phyloP scores from a whole-genome alignment of 2,797 vertebrate species.

The Sebastes hubbsi region DNA sequence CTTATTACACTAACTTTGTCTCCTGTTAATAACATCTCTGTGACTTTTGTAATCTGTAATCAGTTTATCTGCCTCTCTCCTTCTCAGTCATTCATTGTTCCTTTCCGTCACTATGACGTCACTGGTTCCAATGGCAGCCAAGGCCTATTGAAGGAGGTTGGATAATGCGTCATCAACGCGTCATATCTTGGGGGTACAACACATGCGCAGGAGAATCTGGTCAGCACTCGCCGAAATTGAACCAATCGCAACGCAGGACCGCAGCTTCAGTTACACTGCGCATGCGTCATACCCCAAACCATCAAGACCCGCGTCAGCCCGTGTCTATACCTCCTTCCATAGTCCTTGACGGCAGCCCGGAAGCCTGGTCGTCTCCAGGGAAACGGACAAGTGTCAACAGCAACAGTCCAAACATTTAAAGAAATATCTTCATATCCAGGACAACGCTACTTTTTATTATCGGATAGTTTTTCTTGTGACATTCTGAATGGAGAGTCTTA shows the following conservation, averaged over 20 bases:
- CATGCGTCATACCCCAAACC: too few species aligned
- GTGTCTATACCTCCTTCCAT: too few species aligned
- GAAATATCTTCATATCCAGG: background rate
- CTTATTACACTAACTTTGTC: background rate
- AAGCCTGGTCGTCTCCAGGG: conserved; percentile 44
- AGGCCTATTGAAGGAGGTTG: too few species aligned
- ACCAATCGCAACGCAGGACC: too few species aligned
- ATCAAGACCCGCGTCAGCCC: fast-evolving
- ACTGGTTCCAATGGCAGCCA: conserved; percentile 33
- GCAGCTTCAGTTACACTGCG: too few species aligned
- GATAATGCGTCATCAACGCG: too few species aligned
- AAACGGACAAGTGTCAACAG: conserved; percentile 50
- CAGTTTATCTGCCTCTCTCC: background rate
- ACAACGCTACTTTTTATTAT: background rate
- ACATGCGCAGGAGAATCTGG: too few species aligned
- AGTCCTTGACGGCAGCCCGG: too few species aligned
- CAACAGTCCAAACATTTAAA: background rate
- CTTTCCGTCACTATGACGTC: conserved; percentile 19
- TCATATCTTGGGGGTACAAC: too few species aligned
- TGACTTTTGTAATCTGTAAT: background rate
- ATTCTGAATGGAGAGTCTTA: conserved; percentile 61
- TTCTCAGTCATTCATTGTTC: background rate
- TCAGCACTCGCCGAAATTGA: too few species aligned
- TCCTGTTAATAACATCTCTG: background rate
- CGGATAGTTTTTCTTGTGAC: background rate